phyloP scores from a whole-genome alignment of 2,113 vertebrate genomes.

The Ardeotis arabs region DNA sequence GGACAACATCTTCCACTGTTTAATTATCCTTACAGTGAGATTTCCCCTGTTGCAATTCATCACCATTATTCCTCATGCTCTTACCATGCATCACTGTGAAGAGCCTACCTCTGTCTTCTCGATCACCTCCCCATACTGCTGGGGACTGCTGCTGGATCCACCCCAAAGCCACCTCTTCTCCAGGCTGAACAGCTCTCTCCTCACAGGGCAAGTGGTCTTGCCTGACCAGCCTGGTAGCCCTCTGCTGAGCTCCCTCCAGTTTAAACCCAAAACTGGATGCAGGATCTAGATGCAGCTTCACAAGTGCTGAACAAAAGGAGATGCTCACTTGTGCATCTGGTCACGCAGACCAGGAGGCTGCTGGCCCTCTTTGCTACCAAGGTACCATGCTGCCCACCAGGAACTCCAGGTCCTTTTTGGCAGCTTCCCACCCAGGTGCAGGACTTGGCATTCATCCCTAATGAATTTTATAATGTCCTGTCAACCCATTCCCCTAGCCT shows the following conservation, averaged over 20 bases:
- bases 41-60: background rate
- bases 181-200: background rate
- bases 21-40: background rate
- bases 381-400: background rate
- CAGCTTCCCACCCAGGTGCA: background rate
- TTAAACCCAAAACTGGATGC: background rate
- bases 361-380: background rate
- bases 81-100: background rate
- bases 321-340: background rate
- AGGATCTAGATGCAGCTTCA: fast-evolving
- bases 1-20: background rate
- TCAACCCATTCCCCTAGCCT: background rate
- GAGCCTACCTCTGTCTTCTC: background rate
- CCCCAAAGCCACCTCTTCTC: background rate
- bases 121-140: fast-evolving
- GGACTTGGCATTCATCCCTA: background rate
- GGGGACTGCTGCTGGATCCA: background rate
- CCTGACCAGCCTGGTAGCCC: background rate
- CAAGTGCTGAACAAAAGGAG: background rate
- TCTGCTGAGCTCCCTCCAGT: background rate
- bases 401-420: background rate
- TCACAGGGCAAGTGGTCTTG: background rate
- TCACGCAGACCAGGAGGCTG: background rate
- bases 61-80: background rate
- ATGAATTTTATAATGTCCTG: background rate